Conservation (phyloP, 2,888 invertebrate species). For the Phyto melanocephala region DNA sequence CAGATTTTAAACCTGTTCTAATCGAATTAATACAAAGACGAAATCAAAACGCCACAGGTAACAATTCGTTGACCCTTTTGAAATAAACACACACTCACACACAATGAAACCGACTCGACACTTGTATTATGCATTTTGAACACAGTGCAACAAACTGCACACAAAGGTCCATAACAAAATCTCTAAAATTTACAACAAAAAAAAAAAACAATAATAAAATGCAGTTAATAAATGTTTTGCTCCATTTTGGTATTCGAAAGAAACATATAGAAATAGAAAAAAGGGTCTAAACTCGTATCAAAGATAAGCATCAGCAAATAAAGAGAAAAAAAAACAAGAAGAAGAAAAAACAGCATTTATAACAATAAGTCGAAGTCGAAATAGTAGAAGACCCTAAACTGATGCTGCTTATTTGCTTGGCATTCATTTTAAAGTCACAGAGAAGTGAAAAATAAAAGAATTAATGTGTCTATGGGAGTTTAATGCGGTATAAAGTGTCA, state of each 20-base stretch:
- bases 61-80: constrained; percentile 59
- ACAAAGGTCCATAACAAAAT: constrained; percentile 36
- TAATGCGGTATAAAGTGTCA: constrained; percentile 37
- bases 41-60: constrained; percentile 51
- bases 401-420: constrained; percentile 15
- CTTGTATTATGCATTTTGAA: constrained; percentile 33
- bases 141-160: constrained; percentile 61
- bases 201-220: constrained; percentile 52
- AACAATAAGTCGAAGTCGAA: background rate
- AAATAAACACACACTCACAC: background rate
- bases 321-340: background rate
- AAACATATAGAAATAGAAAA: background rate
- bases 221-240: constrained; percentile 45
- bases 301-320: constrained; percentile 63
- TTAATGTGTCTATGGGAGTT: constrained; percentile 32
- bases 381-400: constrained; percentile 5
- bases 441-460: constrained; percentile 1
- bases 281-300: constrained; percentile 1
- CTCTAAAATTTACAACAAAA: background rate
- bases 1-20: constrained; percentile 58
- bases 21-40: constrained; percentile 21
- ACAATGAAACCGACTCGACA: constrained; percentile 6
- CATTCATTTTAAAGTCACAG: constrained; percentile 34
- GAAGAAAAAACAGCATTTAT: background rate
- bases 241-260: constrained; percentile 46